Base-by-base conservation (phyloP, 2,888 invertebrate genomes). In the Bruchidius siliquastri region DNA sequence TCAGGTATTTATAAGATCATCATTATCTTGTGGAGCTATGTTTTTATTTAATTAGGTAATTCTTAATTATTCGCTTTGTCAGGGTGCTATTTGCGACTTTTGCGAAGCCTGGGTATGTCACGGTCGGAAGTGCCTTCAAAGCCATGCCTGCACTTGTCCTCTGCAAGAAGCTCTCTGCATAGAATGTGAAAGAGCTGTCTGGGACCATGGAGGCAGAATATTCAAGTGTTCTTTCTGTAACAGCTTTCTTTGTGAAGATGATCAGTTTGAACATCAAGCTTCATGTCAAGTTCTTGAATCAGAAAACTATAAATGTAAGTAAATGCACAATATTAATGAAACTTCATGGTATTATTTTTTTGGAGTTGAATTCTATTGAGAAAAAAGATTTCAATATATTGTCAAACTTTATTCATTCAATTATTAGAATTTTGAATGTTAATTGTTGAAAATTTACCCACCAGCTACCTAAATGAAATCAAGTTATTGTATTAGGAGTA, bases 61-160 rank as follows among this genome's bases (percentile, higher is more conserved):
- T n/a, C n/a, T n/a, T n/a, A n/a, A n/a, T n/a, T n/a, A n/a, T n/a
- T n/a, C n/a, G n/a, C n/a, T n/a, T n/a, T n/a, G n/a, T 4, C 82
- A 95, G 95, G 98, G 98, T 69, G 98, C 98, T 0, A 95, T 98
- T 81, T 98, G 98, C 86, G 98, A 98, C 88, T 96, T 93, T 87
- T 98, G 98, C 83, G 98, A 98, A 88, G 97, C 98, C 0, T 98
- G 97, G 96, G 92, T 98, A 68, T 98, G 98, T 82, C 98, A 98
- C 84, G 96, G 97, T 0, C 90, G 95, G 78, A 96, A 96, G 86
- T 98, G 98, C 83, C 89, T 98, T 30, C 94, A 93, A 68, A 88
- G 91, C 0, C 98, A 98, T 84, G 96, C 97, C 0, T 98, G 98
- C 86, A 91, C 92, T 0, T 98, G 98, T 83, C 96, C 97, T 0